A percentile compares a stretch with the other conserved stretches of the same genome.
Evolutionary conservation across 2,113 vertebrate species (phyloP).

Genomic region (Empidonax alnorum): DNA sequence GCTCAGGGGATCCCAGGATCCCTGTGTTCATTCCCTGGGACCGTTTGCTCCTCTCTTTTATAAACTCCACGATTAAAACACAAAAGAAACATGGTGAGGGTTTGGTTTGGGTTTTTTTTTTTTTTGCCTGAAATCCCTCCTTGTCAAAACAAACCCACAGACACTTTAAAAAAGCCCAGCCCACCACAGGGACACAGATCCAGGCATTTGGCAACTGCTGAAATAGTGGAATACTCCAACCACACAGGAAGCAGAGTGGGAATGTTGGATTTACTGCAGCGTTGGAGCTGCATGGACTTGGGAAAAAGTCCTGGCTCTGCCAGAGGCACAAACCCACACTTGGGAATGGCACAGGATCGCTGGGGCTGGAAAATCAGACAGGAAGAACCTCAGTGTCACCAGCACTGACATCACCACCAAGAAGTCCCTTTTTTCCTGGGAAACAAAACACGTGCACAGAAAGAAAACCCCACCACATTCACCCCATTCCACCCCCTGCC

Average conservation of each 20-base stretch:
- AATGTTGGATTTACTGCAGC: neutral
- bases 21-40: neutral
- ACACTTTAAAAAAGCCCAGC: neutral
- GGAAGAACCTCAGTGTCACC: neutral
- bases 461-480: neutral
- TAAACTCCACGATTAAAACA: neutral
- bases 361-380: neutral
- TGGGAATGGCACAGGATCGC: neutral
- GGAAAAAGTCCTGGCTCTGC: neutral
- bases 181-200: neutral
- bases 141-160: neutral
- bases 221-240: neutral
- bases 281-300: rapidly evolving
- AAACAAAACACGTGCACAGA: rapidly evolving
- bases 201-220: neutral
- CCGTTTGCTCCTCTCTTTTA: neutral
- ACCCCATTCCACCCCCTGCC: neutral
- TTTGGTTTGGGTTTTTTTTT: neutral
- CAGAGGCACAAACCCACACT: neutral
- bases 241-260: neutral
- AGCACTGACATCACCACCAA: neutral
- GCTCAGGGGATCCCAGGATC: neutral
- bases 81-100: rapidly evolving
- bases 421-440: neutral
- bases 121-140: neutral